Evolutionary conservation across 1,140 invertebrate genomes (phyloP), one percentile per base, ranked within the genome.

Genomic region (Monochamus saltuarius): DNA sequence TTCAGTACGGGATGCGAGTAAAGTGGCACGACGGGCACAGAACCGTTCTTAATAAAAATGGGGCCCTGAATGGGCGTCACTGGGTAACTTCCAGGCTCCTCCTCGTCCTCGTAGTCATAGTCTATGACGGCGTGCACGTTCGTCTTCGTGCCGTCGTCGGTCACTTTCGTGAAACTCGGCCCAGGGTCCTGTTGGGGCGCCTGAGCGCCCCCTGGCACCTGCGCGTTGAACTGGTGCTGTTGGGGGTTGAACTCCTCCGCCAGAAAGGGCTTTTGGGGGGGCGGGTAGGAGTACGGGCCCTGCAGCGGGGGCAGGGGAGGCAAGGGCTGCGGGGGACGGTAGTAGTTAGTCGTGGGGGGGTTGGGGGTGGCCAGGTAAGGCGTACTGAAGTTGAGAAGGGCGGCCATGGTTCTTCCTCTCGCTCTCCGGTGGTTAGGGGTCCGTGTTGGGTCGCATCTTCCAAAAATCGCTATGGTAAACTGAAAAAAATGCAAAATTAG

Each of bases 41-140:
- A 83, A 59, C 89, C 88, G 75, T 92, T 91, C 75, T 89, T 87
- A 59, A 91, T 66, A 64, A 84, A 85, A 74, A 92, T 89, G 2
- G 90, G 90, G 14, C 90, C 90, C 75, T 90, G 88, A 52, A 91
- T 88, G 9, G 89, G 89, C 17, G 89, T 91, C 22, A 90, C 88
- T 0, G 80, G 78, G 17, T 78, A 78, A 62, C 53, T 56, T 10
- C 40, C 50, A 35, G 84, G 82, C 36, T 85, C 84, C 59, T 83
- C 83, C 35, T 81, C 80, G 56, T 86, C 84, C 8, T 82, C 76
- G 49, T 79, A 78, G 61, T 84, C 84, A 63, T 88, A 88, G 71
- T 89, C 87, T 22, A 89, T 77, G 9, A 89, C 83, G 2, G 87
- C 87, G 70, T 89, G 87, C 35, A 89, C 70, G 59, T 85, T 85